These are phyloP conservation scores for Scleropages formosus DNA, from an alignment of 2,797 vertebrate genomes.

Conservation along the genomic window DNA sequence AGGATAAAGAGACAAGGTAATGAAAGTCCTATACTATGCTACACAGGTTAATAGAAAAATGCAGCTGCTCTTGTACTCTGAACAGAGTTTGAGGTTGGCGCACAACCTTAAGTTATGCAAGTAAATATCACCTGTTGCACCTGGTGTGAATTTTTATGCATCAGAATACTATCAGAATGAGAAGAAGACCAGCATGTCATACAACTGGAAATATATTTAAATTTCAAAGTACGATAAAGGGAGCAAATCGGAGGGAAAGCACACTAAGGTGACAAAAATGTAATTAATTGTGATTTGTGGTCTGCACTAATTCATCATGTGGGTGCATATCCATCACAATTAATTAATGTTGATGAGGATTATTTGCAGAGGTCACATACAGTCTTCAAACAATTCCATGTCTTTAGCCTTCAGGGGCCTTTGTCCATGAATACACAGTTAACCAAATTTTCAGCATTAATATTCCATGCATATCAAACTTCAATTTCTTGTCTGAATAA, in stretches of 20 bases:
- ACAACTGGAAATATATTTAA: neutral
- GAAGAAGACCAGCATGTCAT: neutral
- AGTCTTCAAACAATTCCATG: conserved; percentile 30
- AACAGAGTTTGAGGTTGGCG: conserved; percentile 7
- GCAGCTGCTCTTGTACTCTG: neutral
- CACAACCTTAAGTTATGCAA: conserved; percentile 12
- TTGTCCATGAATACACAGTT: conserved; percentile 16
- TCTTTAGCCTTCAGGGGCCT: conserved; percentile 19
- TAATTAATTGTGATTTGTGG: conserved; percentile 43
- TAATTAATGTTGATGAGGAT: conserved; percentile 35
- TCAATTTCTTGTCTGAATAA: neutral
- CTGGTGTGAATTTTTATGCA: neutral
- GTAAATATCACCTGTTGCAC: neutral
- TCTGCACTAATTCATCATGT: conserved; percentile 35
- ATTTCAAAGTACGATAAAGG: neutral
- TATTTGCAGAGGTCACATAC: conserved; percentile 30
- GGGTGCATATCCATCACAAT: conserved; percentile 38
- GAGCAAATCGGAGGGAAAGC: neutral
- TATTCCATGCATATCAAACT: neutral
- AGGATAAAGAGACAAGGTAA: neutral
- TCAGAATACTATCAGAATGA: neutral
- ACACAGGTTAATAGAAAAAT: neutral
- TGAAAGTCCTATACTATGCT: neutral
- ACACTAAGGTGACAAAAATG: conserved; percentile 42
- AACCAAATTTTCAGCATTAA: neutral